These are phyloP conservation scores for Polia nebulosa DNA, from an alignment of 2,888 invertebrate species.

Conservation along the genomic window DNA sequence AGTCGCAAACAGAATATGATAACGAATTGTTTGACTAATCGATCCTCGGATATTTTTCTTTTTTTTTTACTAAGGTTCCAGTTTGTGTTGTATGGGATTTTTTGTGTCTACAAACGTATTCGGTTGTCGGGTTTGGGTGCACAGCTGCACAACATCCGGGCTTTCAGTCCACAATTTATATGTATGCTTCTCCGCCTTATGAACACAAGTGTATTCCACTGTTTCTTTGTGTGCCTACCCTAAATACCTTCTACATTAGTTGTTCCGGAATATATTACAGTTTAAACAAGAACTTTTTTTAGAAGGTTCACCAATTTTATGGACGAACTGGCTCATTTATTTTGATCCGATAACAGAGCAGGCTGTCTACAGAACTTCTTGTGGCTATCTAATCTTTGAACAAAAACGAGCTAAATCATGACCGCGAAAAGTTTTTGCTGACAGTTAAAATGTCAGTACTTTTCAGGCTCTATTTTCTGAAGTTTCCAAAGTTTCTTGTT, in stretches of 20 bases:
- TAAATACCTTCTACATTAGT: conserved; percentile 47
- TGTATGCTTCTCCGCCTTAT: conserved; percentile 43
- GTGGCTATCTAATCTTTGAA: conserved; percentile 36
- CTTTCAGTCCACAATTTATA: conserved; percentile 63
- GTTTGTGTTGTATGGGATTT: conserved; percentile 66
- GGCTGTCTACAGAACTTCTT: conserved; percentile 33
- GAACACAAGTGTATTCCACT: conserved; percentile 68
- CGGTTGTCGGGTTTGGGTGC: conserved; percentile 70
- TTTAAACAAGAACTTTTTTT: conserved; percentile 39
- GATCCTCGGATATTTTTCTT: conserved; percentile 66
- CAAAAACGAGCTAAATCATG: conserved; percentile 20
- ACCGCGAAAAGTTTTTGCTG: conserved; percentile 36
- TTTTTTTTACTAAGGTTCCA: conserved; percentile 31
- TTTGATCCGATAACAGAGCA: conserved; percentile 42
- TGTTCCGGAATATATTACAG: conserved; percentile 42
- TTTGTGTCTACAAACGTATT: conserved; percentile 71
- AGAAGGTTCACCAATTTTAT: conserved; percentile 33
- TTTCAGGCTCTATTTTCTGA: conserved; percentile 22
- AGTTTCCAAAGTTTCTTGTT: conserved; percentile 34
- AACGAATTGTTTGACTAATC: conserved; percentile 71
- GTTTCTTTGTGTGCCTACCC: conserved; percentile 53
- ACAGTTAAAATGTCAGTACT: conserved; percentile 7
- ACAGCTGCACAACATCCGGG: conserved; percentile 86
- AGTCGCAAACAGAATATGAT: conserved; percentile 74
- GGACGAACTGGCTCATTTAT: conserved; percentile 33